phyloP scores from a whole-genome alignment of 2,113 vertebrate species.

The Brachyhypopomus gauderio region DNA sequence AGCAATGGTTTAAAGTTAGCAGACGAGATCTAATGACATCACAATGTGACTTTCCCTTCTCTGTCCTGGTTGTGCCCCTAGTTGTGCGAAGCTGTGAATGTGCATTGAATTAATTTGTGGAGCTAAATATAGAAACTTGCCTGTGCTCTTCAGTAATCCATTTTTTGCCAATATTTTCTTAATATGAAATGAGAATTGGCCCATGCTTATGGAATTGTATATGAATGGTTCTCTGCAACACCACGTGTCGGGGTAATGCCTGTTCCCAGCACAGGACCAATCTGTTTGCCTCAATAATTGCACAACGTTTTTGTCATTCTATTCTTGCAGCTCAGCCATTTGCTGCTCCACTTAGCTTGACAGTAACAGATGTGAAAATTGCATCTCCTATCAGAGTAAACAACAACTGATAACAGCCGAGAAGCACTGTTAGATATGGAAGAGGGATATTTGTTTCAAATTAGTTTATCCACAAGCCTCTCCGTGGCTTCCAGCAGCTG shows the following conservation, averaged over 20 bases:
- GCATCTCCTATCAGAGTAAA: constrained; percentile 71
- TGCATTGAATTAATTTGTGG: neutral
- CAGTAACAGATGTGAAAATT: constrained; percentile 77
- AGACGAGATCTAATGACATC: neutral
- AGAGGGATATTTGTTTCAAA: constrained; percentile 62
- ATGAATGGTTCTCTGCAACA: constrained; percentile 54
- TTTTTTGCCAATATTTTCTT: constrained; percentile 13
- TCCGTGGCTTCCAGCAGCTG: constrained; percentile 38
- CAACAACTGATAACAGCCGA: constrained; percentile 72
- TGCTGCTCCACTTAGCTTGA: constrained; percentile 75
- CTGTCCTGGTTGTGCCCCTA: too few relatives aligned
- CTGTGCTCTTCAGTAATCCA: constrained; percentile 12
- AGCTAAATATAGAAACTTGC: neutral
- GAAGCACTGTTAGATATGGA: constrained; percentile 61
- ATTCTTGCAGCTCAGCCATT: constrained; percentile 72
- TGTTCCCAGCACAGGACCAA: constrained; percentile 56
- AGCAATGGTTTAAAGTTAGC: neutral
- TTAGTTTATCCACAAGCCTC: constrained; percentile 58
- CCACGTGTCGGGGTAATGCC: constrained; percentile 51
- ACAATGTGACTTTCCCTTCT: neutral
- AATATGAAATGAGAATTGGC: constrained; percentile 31
- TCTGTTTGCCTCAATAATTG: constrained; percentile 73
- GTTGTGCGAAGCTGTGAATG: neutral
- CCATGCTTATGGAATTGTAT: constrained; percentile 32
- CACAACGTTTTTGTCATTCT: constrained; percentile 68